phyloP scores from a whole-genome alignment of 2,113 vertebrate genomes.

The Crotalus horridus region DNA sequence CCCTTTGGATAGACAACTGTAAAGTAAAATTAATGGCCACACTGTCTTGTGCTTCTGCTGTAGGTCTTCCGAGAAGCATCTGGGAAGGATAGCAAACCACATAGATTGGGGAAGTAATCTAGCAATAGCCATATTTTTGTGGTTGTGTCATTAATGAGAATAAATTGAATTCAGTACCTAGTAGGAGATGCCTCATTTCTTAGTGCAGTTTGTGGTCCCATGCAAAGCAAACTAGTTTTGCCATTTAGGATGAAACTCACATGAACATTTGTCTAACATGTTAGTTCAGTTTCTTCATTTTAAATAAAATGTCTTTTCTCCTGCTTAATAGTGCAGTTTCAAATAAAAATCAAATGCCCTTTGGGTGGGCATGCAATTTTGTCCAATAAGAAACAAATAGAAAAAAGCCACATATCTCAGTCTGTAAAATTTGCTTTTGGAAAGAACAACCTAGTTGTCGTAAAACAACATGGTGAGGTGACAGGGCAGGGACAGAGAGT shows the following conservation, averaged over 20 bases:
- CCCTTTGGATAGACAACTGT: not conserved
- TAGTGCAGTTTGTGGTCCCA: not conserved
- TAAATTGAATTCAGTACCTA: not conserved
- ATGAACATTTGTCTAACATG: not conserved
- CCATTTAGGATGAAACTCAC: not conserved
- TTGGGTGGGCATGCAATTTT: not conserved
- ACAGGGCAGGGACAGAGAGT: constrained; percentile 2
- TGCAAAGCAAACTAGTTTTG: not conserved
- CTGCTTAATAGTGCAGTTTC: not conserved
- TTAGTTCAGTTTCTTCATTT: not conserved
- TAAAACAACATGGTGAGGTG: constrained; percentile 24
- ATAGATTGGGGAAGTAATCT: not conserved
- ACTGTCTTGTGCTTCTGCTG: not conserved
- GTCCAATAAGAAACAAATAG: not conserved
- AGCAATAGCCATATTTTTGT: not conserved
- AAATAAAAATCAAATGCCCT: not conserved
- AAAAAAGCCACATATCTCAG: not conserved
- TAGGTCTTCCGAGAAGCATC: not conserved
- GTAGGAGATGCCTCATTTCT: not conserved
- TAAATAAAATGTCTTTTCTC: not conserved
- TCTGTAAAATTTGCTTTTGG: constrained; percentile 38
- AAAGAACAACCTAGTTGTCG: constrained; percentile 32
- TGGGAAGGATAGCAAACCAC: not conserved
- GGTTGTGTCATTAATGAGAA: not conserved
- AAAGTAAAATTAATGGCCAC: not conserved